phyloP scores from a whole-genome alignment of 2,797 vertebrate species.

The Pseudocheirus occidentalis region DNA sequence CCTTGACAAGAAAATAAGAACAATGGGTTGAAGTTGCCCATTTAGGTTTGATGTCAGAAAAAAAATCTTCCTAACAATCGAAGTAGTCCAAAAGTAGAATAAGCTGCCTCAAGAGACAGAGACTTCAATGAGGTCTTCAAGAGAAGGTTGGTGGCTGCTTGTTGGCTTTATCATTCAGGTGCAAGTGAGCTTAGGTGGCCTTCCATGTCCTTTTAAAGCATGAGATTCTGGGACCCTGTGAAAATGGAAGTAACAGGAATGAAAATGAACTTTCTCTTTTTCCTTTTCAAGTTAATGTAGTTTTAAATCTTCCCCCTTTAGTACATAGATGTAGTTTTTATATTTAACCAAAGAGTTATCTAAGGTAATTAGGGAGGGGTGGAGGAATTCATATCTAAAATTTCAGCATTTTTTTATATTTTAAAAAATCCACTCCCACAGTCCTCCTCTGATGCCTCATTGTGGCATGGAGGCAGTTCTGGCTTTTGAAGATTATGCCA shows the following conservation, averaged over 20 bases:
- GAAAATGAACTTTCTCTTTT: slow-evolving; percentile 47
- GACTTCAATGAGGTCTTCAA: background rate
- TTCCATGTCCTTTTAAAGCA: background rate
- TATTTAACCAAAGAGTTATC: slow-evolving; percentile 11
- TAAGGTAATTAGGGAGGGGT: slow-evolving; percentile 27
- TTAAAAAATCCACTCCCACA: background rate
- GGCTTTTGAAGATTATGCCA: background rate
- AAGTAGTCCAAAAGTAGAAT: background rate
- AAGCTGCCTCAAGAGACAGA: background rate
- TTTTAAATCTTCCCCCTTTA: background rate
- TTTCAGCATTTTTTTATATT: slow-evolving; percentile 44
- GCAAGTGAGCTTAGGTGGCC: background rate
- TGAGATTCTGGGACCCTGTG: background rate
- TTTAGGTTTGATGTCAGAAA: background rate
- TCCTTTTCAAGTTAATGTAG: slow-evolving; percentile 27
- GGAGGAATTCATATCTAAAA: background rate
- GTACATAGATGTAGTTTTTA: slow-evolving; percentile 15
- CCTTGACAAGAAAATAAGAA: background rate
- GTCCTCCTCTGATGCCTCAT: background rate
- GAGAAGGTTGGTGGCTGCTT: background rate
- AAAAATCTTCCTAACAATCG: background rate
- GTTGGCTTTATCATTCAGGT: background rate
- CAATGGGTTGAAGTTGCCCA: background rate
- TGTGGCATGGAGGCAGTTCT: background rate
- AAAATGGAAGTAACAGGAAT: background rate